Conservation (phyloP, 2,113 vertebrate species). For the cattle (Bos taurus) region ARS-UCD2.0 NC_037340.1:8230501-8231000, state of each 20-base stretch:
- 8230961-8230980: neutral
- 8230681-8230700: neutral
- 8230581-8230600: conserved; percentile 1
- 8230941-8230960: neutral
- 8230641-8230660: neutral
- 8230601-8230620: neutral
- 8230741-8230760: neutral
- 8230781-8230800: neutral
- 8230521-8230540: neutral
- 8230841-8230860: neutral
- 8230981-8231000: neutral
- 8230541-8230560: neutral
- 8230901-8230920: neutral
- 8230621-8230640: neutral
- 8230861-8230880: neutral
- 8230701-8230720: neutral
- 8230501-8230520: neutral
- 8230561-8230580: neutral
- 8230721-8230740: neutral
- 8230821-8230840: neutral
- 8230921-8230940: neutral
- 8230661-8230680: neutral
- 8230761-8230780: neutral
- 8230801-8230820: neutral
- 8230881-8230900: neutral